phyloP scores from a whole-genome alignment of 2,113 vertebrate species.

The Halcyon malimbica region DNA sequence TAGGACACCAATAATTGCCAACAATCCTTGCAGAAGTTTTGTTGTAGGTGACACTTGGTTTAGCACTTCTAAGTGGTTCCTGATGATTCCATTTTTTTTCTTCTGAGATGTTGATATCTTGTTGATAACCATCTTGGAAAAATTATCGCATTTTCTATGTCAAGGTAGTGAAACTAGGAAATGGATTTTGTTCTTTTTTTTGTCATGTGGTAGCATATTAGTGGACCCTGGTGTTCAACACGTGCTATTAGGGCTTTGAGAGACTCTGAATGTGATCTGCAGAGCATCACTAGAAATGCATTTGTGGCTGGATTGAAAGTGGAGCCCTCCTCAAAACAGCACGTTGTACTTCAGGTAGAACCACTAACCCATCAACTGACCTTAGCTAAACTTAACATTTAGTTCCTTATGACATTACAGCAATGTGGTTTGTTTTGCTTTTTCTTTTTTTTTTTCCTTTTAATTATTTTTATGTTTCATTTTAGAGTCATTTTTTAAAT shows the following conservation, averaged over 20 bases:
- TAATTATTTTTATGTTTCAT: not conserved
- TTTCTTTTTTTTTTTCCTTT: not conserved
- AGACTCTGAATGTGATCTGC: not conserved
- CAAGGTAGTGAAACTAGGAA: not conserved
- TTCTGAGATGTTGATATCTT: not conserved
- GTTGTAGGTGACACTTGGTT: not conserved
- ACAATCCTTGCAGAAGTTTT: not conserved
- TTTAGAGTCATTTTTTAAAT: not conserved
- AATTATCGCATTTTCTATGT: accelerated
- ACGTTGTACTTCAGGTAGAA: not conserved
- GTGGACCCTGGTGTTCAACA: not conserved
- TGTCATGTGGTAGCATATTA: not conserved
- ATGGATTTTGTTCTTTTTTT: not conserved
- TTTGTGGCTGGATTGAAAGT: not conserved
- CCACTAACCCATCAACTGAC: not conserved
- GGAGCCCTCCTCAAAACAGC: not conserved
- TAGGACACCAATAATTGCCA: slow-evolving; percentile 40
- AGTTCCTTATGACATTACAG: not conserved
- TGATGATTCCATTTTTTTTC: not conserved
- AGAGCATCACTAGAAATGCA: not conserved
- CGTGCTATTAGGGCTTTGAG: not conserved
- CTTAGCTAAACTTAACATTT: not conserved
- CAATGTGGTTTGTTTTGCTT: no score
- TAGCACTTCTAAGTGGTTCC: not conserved
- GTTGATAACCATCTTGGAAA: not conserved